Evolutionary conservation across 2,113 vertebrate species (phyloP), one percentile per base, ranked within the genome.

Genomic region (Promerops cafer): DNA sequence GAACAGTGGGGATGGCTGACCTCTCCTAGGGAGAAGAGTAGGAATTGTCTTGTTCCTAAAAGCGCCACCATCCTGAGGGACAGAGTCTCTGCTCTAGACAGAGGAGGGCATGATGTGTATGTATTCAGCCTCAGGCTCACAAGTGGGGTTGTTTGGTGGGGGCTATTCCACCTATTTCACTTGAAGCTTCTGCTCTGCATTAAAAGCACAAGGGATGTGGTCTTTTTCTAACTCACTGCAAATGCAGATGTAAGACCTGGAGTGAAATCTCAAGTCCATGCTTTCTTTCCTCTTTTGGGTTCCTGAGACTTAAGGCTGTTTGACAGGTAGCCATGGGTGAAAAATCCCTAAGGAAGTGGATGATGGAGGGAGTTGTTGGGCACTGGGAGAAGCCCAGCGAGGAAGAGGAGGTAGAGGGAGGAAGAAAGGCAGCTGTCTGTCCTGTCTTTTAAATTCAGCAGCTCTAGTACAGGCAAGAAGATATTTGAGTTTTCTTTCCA

Each of bases 61-160:
- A 61, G 49, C 6, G 9, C 26, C 0, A 0, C 44, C 63, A 5
- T 39, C 54, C 35, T 59, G 53, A 70, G 21, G 40, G n/a, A n/a
- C 33, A 64, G 14, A 44, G 30, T 59, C 15, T 81, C 19, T 45
- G n/a, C 20, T 83, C 65, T 54, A 66, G 42, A 28, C 11, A 35
- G 31, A 60, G 56, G 22, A 84, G 27, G 16, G 17, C 13, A n/a
- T 7, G 33, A 35, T 30, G 23, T 52, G 26, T 60, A 20, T 47
- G 10, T 37, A 21, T 54, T 87, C 47, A 54, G 28, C 30, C 65
- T 87, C 52, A 39, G 57, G 39, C 78, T 90, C 40, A 35, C 7
- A 45, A 3, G 27, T 45, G 30, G 26, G 12, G 1, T 54, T 74
- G 45, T 57, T 87, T 4, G 8, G 8, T 70, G 35, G 4, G 63